Conservation (phyloP, 2,797 vertebrate species). For the Phalloptychus januarius region DNA sequence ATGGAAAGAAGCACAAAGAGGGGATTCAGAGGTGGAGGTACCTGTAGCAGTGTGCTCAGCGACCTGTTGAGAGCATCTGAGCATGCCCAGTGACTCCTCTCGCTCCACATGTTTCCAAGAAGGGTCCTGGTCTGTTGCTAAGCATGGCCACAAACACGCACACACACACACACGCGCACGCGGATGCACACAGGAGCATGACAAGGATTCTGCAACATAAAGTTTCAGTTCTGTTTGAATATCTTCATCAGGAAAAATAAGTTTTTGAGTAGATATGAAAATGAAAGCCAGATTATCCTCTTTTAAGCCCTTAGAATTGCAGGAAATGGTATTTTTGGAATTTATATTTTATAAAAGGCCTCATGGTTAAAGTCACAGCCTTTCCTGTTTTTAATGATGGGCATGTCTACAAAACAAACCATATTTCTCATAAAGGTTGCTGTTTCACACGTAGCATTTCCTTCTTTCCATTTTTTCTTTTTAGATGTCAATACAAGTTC, state of each 20-base stretch:
- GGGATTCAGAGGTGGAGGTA: conserved; percentile 16
- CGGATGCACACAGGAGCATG: not conserved
- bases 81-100: conserved; percentile 58
- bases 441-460: not conserved
- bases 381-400: not conserved
- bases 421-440: not conserved
- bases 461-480: too few relatives aligned
- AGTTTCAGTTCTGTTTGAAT: not conserved
- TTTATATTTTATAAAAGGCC: conserved; percentile 36
- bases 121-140: conserved; percentile 60
- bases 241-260: not conserved
- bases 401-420: not conserved
- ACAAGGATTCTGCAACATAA: not conserved
- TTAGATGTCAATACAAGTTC: not conserved
- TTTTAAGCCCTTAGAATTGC: conserved; percentile 9
- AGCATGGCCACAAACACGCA: not conserved
- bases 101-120: conserved; percentile 57
- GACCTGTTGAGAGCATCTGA: conserved; percentile 68
- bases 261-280: not conserved
- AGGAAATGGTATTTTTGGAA: conserved; percentile 26
- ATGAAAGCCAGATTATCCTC: not conserved
- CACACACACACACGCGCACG: not conserved
- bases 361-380: conserved; percentile 8
- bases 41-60: conserved; percentile 52
- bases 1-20: not conserved